Conservation (phyloP, 2,888 invertebrate genomes). For the Matsumyia berberina region DNA sequence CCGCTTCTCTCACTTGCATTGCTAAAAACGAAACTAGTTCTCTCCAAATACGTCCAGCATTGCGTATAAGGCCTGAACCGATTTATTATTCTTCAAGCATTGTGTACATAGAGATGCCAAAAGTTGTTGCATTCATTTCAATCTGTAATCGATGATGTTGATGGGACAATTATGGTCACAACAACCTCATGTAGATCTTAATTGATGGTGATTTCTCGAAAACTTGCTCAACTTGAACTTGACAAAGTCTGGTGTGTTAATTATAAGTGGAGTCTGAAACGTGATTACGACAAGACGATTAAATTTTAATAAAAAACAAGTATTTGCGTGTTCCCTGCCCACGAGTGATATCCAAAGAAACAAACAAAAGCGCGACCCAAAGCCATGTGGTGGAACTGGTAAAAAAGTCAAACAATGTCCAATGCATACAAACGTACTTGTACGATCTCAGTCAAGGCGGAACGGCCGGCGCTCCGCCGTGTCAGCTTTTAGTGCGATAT, state of each 20-base stretch:
- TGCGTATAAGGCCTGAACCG: conserved; percentile 53
- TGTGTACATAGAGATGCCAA: conserved; percentile 16
- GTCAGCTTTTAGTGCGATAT: conserved; percentile 17
- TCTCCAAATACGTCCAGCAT: conserved; percentile 45
- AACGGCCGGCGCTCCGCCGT: conserved; percentile 3
- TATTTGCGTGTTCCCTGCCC: background rate
- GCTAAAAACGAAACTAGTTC: conserved; percentile 50
- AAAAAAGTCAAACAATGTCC: conserved; percentile 5
- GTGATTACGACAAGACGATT: conserved; percentile 56
- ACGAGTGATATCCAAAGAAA: background rate
- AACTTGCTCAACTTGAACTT: conserved; percentile 73
- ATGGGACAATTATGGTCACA: conserved; percentile 54
- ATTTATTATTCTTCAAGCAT: conserved; percentile 57
- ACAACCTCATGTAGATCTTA: conserved; percentile 46
- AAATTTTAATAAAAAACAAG: conserved; percentile 37
- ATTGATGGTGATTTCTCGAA: conserved; percentile 34
- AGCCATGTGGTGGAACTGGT: conserved; percentile 7
- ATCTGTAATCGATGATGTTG: conserved; percentile 27
- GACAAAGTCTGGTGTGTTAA: conserved; percentile 57
- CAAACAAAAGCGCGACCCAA: background rate
- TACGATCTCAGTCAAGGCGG: conserved; percentile 3
- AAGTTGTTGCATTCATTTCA: conserved; percentile 45
- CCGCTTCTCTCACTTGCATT: conserved; percentile 26
- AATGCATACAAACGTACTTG: background rate
- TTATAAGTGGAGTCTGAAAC: conserved; percentile 48